Conservation (phyloP, 35 echinoderm and acorn worm species). For the Apostichopus parvimensis region DNA sequence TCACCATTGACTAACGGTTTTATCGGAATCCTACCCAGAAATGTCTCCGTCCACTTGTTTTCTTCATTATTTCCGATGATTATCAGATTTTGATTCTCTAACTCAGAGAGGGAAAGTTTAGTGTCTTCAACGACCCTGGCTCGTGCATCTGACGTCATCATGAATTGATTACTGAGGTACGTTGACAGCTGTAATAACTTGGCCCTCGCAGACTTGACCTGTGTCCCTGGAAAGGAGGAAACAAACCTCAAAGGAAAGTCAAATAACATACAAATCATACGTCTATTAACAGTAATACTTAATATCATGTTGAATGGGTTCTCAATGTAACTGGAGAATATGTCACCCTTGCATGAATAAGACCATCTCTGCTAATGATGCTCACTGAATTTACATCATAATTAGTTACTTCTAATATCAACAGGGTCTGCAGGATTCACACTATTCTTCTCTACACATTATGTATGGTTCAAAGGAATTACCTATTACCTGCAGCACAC, state of each 20-base stretch:
- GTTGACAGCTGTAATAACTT: constrained; percentile 64
- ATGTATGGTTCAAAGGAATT: too few species aligned
- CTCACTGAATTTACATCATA: too few species aligned
- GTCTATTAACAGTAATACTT: too few species aligned
- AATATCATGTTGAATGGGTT: too few species aligned
- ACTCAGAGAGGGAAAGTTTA: constrained; percentile 38
- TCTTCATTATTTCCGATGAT: constrained; percentile 69
- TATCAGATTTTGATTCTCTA: constrained; percentile 66
- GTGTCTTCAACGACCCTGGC: constrained; percentile 68
- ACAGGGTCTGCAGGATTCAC: too few species aligned
- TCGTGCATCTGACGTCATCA: constrained; percentile 84
- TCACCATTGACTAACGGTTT: background rate
- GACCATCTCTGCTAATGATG: too few species aligned
- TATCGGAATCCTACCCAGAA: constrained; percentile 72
- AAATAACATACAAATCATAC: background rate
- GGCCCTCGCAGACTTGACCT: constrained; percentile 32
- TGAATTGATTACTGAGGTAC: constrained; percentile 88
- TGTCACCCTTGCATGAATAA: too few species aligned
- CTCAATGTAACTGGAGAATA: too few species aligned
- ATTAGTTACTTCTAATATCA: too few species aligned
- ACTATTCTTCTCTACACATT: too few species aligned
- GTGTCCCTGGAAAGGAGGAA: constrained; percentile 64
- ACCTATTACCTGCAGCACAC: too few species aligned
- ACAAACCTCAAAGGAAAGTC: background rate
- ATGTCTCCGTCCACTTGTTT: constrained; percentile 68